Evolutionary conservation across 1,140 invertebrate genomes (phyloP), one percentile per base, ranked within the genome.

Genomic region (Cyclargus thomasi): DNA sequence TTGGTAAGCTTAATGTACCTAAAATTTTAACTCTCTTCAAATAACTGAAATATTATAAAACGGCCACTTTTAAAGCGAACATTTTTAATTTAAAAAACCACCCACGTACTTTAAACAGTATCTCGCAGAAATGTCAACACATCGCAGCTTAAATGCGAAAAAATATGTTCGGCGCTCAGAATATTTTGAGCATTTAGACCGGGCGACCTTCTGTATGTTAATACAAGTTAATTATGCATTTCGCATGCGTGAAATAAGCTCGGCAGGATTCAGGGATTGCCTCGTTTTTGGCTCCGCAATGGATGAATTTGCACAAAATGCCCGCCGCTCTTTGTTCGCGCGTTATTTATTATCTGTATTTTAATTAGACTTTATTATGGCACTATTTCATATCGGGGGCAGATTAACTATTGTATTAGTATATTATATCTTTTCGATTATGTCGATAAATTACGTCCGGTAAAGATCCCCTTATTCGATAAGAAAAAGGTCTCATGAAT

Each of bases 321-420:
- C n/a, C 17, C 55, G 55, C 1, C 55, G 21, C 53, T 69, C 59
- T 69, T 65, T 69, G 64, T 66, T 65, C 53, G n/a, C 20, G 18
- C 64, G 39, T 69, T 35, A 69, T 69, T 66, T 69, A 69, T 55
- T 63, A 63, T 66, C 47, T 65, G 53, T 22, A 66, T 63, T 20
- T 66, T 66, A 70, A 70, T 63, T 70, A 63, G 62, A 59, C 29
- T 21, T n/a, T n/a, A 29, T 29, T 62, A 18, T n/a, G 8, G 8
- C 23, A 47, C 39, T 47, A 47, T 47, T 47, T 47, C 39, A 47
- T 47, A 47, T 47, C 3, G 11, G 29, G 39, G 39, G 0, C 39
- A 47, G 39, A 47, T 47, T 47, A 47, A 47, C 39, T 47, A 47
- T 47, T 47, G 39, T 47, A 16, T 47, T 47, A 47, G 39, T 47